Base-by-base conservation (phyloP, 2,113 vertebrate species). In the Myotis brandtii region DNA sequence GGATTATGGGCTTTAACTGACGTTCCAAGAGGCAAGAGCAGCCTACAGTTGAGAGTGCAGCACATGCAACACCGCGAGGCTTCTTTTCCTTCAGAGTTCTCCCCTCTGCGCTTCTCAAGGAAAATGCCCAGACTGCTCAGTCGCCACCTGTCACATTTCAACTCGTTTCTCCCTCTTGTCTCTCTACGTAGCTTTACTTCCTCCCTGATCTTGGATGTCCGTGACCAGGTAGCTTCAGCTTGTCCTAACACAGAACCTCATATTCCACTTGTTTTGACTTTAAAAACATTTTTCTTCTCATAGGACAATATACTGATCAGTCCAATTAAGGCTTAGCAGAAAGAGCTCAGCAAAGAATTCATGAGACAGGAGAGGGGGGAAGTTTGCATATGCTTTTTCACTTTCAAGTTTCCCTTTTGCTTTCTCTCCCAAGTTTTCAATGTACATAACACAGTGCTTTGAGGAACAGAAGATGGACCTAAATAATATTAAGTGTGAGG, bases 361-460 rank as follows among this genome's bases (percentile, higher is more conserved):
- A 14, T 23, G 20, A 14, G 6, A 34, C 25, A 76, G 23, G n/a
- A 93, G 16, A 77, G 12, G 86, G 25, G 34, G 30, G 7, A 62
- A 30, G 7, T 77, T 62, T 27, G n/a, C 20, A 62, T 9, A 76
- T 27, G 62, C 20, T 86, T 76, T 83, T 48, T 80, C 85, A 85
- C 27, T 95, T 54, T 72, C 62, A 72, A 34, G 18, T 66, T 92
- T 75, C 4, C 72, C 52, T 75, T 56, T 81, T 89, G 25, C 21
- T 54, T 73, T 52, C 86, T 64, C 48, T 13, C 43, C 43, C 43
- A 93, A 10, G 34, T 94, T 95, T 94, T 77, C 72, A 87, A 23
- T n/a, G 14, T 84, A 76, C 54, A 52, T 72, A 75, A 77, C 32
- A 79, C 8, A 86, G 3, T 1, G 37, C 21, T 88, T 72, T 83